These are phyloP conservation scores for Cnemophilus loriae DNA, from an alignment of 2,113 vertebrate species.

Conservation along the genomic window DNA sequence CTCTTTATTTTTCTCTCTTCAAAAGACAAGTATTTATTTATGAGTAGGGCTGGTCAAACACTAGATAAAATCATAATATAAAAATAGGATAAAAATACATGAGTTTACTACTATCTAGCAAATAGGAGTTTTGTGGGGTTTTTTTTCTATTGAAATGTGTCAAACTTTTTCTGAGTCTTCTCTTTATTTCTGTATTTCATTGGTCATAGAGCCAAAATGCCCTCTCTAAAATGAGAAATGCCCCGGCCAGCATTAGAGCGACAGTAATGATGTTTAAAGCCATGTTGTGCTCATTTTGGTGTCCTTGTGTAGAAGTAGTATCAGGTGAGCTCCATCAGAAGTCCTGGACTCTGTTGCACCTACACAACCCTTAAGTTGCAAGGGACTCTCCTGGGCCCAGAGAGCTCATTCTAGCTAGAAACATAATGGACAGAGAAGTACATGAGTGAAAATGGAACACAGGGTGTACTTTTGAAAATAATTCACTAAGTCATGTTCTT, in stretches of 20 bases:
- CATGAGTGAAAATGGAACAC: background rate
- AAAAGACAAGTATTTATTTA: background rate
- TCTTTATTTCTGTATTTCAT: background rate
- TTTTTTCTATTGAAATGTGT: background rate
- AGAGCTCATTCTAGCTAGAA: background rate
- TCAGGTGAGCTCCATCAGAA: background rate
- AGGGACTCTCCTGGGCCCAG: background rate
- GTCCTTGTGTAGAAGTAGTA: background rate
- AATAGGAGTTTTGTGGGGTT: background rate
- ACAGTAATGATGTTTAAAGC: background rate
- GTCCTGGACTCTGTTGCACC: background rate
- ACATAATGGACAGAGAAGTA: background rate
- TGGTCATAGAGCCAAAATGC: background rate
- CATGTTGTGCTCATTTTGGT: background rate
- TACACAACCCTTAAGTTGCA: background rate
- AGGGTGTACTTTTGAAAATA: background rate
- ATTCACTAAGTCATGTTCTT: background rate
- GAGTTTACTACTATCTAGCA: background rate
- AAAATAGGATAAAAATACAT: background rate
- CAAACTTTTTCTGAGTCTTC: background rate
- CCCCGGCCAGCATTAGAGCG: background rate
- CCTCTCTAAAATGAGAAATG: background rate
- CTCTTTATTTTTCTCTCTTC: background rate
- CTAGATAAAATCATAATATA: background rate
- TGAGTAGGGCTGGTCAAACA: background rate